Evolutionary conservation across 30 jellyfish, hydroid and myxozoan genomes (phyloP), one percentile per base, ranked within the genome.

Genomic region (Morbakka virulenta): DNA sequence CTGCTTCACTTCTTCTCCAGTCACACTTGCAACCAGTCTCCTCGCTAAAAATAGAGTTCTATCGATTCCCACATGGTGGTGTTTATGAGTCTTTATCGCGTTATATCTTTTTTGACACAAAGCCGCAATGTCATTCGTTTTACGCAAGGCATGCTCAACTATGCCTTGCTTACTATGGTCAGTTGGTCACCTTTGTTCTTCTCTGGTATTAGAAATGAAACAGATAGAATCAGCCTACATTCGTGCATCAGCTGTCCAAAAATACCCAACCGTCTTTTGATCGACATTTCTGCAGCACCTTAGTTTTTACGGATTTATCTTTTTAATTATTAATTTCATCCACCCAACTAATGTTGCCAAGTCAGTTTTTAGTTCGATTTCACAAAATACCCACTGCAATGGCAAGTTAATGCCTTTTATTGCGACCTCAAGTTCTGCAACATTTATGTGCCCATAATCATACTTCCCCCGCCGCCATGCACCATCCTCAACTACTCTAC

Each of bases 341-440:
- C 86, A 75, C 2, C 77, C 57, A 17, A 17, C 25, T 12, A 75
- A 76, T 4, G 66, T 52, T 20, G 70, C 84, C 11, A 77, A 75
- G 28, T 52, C 80, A 25, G 85, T 73, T 22, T n/a, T 51, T 2
- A 75, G 49, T 23, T 75, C 68, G 11, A 75, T 49, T 2, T 52
- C 77, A 14, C n/a, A 28, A 13, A 32, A 67, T 2, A 6, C 28
- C 86, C 80, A 75, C 62, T 20, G 12, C 24, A 75, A 21, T 3
- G 86, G 77, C 28, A 75, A 32, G 34, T 75, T 75, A 6, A 75
- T 26, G 1, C 77, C 86, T 32, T 75, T 75, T 26, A 75, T n/a
- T n/a, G n/a, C n/a, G n/a, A n/a, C n/a, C n/a, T n/a, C n/a, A n/a
- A n/a, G n/a, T n/a, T n/a, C n/a, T n/a, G n/a, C n/a, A n/a, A n/a